Conservation (phyloP, 2,113 vertebrate genomes). For the Alces alces region DNA sequence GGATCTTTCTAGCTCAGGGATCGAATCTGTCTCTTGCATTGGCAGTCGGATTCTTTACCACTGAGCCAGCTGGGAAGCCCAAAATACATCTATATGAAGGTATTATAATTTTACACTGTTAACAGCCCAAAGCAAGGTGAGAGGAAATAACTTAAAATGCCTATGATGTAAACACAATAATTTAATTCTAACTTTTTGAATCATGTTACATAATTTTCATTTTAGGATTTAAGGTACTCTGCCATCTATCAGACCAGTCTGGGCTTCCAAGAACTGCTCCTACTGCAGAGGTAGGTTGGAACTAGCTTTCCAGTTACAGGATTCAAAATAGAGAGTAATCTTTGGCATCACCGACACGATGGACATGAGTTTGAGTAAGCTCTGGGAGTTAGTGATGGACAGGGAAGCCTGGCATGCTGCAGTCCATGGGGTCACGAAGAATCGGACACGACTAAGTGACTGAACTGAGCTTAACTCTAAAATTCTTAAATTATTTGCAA, state of each 20-base stretch:
- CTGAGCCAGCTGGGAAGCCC: background rate
- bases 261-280: background rate
- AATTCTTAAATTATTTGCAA: background rate
- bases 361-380: background rate
- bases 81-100: background rate
- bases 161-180: background rate
- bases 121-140: background rate
- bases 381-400: background rate
- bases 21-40: background rate
- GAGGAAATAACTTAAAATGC: background rate
- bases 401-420: background rate
- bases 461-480: background rate
- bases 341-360: background rate
- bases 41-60: background rate
- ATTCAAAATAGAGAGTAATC: background rate
- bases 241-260: background rate
- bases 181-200: background rate
- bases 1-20: background rate
- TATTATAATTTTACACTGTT: background rate
- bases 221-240: background rate
- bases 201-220: background rate
- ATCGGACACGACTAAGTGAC: background rate
- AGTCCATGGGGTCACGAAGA: background rate
- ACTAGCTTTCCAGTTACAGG: background rate
- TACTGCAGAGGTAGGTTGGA: background rate